Evolutionary conservation across 2,113 vertebrate species (phyloP), one percentile per base, ranked within the genome.

Genomic region (Forbesichthys agassizii): DNA sequence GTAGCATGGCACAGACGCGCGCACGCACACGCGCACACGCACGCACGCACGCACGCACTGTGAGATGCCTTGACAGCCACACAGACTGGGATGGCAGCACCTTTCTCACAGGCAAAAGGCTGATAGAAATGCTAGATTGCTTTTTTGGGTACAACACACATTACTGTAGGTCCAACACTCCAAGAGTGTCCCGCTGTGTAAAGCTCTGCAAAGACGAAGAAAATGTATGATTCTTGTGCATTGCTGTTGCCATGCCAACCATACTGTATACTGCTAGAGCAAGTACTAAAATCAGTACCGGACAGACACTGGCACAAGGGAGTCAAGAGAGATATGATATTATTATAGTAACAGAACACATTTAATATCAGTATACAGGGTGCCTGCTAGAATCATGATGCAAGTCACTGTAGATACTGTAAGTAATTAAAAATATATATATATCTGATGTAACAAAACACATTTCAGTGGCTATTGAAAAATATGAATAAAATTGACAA

Each of bases 181-280:
- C 49, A 49, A 0, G 2, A 9, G 9, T 9, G 54, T 6, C 8
- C 1, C 18, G 4, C 54, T 10, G 16, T 18, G n/a, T 3, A 18
- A 64, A 51, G 18, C 61, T 12, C 48, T 8, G 1, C 53, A 49
- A 65, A 48, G 18, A 18, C 14, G 48, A 11, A 8, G 20, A 33
- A 64, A 33, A 13, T 8, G 1, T 8, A 8, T 4, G 11, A 3
- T 42, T 27, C 33, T 42, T 18, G 52, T 66, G 10, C 56, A 55
- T 46, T 33, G 33, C 52, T 56, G 54, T 58, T 52, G 53, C 58
- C 33, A 70, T 20, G 36, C 14, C 59, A 62, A 54, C 59, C 51
- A 62, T 42, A 27, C 1, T 27, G 27, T 27, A 48, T 54, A 13
- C 48, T 14, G 9, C 16, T 11, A 54, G 54, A 33, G n/a, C n/a